Evolutionary conservation across 2,888 invertebrate species (phyloP).

Genomic region (Cabera pusaria): DNA sequence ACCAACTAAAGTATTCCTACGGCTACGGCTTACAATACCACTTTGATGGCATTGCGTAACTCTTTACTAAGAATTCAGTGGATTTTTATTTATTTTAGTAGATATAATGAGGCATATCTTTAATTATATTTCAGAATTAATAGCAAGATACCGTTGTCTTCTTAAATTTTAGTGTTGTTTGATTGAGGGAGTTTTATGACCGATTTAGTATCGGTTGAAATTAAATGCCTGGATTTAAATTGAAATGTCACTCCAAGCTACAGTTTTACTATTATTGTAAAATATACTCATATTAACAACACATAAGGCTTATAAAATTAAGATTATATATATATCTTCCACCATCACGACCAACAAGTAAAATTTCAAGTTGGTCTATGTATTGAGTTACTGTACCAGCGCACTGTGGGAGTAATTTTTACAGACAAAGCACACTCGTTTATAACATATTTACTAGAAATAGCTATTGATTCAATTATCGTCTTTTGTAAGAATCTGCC

Average conservation of each 20-base stretch:
- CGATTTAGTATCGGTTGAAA: slow-evolving; percentile 8
- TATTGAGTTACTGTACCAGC: too few relatives aligned
- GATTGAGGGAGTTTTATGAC: slow-evolving; percentile 15
- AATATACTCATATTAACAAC: too few relatives aligned
- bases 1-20: slow-evolving; percentile 54
- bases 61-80: slow-evolving; percentile 29
- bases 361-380: too few relatives aligned
- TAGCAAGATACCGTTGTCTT: slow-evolving; percentile 22
- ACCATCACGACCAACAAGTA: too few relatives aligned
- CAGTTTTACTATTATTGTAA: too few relatives aligned
- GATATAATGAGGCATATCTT: slow-evolving; percentile 25
- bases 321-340: too few relatives aligned
- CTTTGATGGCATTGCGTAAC: slow-evolving; percentile 44
- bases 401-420: too few relatives aligned
- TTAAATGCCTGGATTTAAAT: slow-evolving; percentile 16
- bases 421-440: too few relatives aligned
- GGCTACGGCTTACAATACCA: slow-evolving; percentile 49
- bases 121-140: slow-evolving; percentile 21
- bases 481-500: too few relatives aligned
- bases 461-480: too few relatives aligned
- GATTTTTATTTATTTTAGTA: slow-evolving; percentile 29
- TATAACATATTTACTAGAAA: too few relatives aligned
- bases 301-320: too few relatives aligned
- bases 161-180: slow-evolving; percentile 16
- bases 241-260: slow-evolving; percentile 10